Evolutionary conservation across 2,797 vertebrate genomes (phyloP).

Genomic region (Perodicticus potto): DNA sequence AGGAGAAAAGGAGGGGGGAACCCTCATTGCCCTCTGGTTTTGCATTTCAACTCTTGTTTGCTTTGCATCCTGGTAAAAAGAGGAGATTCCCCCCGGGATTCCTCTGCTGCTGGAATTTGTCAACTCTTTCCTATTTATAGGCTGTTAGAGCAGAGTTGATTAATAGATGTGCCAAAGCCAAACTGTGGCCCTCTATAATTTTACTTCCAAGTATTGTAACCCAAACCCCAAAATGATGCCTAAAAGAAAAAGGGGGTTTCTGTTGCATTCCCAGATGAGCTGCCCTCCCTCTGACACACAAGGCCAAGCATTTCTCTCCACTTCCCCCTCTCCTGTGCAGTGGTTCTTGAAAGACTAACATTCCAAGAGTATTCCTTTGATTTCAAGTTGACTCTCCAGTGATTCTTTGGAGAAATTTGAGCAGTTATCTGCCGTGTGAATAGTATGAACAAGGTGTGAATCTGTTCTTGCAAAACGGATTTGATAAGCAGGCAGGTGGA

Average conservation of each 20-base stretch:
- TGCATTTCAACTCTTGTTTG: not conserved
- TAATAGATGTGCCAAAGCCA: not conserved
- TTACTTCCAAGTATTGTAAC: not conserved
- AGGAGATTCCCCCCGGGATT: not conserved
- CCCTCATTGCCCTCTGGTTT: not conserved
- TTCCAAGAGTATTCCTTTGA: not conserved
- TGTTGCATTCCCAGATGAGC: not conserved
- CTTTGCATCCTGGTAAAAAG: not conserved
- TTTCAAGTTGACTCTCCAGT: not conserved
- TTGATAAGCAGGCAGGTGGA: not conserved
- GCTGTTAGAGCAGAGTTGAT: not conserved
- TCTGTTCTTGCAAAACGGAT: conserved; percentile 7
- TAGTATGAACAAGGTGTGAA: not conserved
- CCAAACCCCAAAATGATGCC: not conserved
- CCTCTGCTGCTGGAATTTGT: not conserved
- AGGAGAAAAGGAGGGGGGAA: not conserved
- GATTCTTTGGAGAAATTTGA: not conserved
- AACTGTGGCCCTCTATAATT: not conserved
- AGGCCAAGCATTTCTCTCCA: not conserved
- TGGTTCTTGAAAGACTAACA: not conserved
- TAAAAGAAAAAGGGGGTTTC: not conserved
- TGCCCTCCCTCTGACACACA: not conserved
- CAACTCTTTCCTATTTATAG: not conserved
- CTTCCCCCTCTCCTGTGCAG: not conserved
- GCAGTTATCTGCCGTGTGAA: not conserved